phyloP scores from a whole-genome alignment of 2,113 vertebrate species.

The Dasyurus viverrinus region DNA sequence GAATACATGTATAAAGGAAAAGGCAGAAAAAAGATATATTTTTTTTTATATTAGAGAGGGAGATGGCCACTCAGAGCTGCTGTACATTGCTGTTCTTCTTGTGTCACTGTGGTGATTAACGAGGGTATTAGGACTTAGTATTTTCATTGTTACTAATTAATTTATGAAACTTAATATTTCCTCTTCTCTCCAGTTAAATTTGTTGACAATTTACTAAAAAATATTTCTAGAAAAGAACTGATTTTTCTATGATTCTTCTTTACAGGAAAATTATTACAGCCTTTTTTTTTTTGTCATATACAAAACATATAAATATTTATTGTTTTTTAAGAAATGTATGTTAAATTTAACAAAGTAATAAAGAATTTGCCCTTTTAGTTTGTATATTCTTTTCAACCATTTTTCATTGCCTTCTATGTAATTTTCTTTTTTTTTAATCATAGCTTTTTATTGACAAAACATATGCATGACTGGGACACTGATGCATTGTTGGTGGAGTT shows the following conservation, averaged over 20 bases:
- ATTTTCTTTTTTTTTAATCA: no score
- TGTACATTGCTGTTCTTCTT: slow-evolving; percentile 21
- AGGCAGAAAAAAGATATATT: background rate
- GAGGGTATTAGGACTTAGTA: slow-evolving; percentile 24
- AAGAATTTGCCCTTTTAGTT: no score
- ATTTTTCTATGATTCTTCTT: background rate
- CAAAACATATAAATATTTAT: no score
- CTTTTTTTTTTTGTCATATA: background rate
- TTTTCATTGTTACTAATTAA: slow-evolving; percentile 39
- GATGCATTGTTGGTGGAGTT: no score
- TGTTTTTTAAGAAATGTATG: no score
- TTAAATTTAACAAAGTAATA: no score
- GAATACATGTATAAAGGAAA: slow-evolving; percentile 41
- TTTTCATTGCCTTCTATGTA: no score
- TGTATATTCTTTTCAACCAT: no score
- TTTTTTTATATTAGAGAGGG: background rate
- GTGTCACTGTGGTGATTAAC: slow-evolving; percentile 20
- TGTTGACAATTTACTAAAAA: slow-evolving; percentile 20
- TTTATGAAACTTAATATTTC: background rate
- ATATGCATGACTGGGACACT: no score
- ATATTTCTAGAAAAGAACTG: slow-evolving; percentile 6
- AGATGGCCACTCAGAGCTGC: background rate
- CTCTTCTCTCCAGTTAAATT: slow-evolving; percentile 23
- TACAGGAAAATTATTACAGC: background rate
- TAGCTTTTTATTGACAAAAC: no score